Evolutionary conservation across 2,113 vertebrate species (phyloP), one percentile per base, ranked within the genome.

Genomic region (Emydura subglobosa): DNA sequence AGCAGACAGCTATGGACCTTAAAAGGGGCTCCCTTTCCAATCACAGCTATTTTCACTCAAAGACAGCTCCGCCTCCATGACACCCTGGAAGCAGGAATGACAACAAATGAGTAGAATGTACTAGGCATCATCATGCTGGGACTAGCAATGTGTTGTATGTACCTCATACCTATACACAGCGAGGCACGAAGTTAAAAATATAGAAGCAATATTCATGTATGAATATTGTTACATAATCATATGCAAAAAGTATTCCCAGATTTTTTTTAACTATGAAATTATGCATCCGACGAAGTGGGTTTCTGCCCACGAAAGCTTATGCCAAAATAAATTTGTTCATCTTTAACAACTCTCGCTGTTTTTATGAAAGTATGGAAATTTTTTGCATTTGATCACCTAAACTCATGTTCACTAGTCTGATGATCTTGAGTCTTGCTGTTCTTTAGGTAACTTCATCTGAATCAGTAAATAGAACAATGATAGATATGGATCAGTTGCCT

Each of bases 1-100:
- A 14, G 49, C 10, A 19, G 0, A 0, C 13, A 9, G 31, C 25
- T 34, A 59, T 17, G 17, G 29, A 54, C 34, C 11, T 39, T 57
- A 68, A 47, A 17, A 5, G 91, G 19, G 5, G 8, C 87, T 74
- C 9, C 4, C 7, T 3, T 94, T 57, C 44, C 42, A 47, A 44
- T 78, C 42, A 78, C 25, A 16, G 74, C 74, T 78, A 47, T 78
- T 78, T 78, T 25, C 74, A 5, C 6, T 83, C 27, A 76, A 34
- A 91, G 78, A 51, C 92, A 85, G 9, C 42, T 68, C 7, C 68
- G 27, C 6, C 34, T 47, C 16, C 31, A 7, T 86, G 49, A 68
- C 25, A 44, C 94, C 21, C 31, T 57, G 78, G 44, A 29, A 82
- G 51, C 6, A 94, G 16, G 4, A 81, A 72, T 68, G 42, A 49